A percentile compares a stretch with the other conserved stretches of the same genome.
Conservation (phyloP, 2,888 invertebrate genomes). For the Agrotis clavis region DNA sequence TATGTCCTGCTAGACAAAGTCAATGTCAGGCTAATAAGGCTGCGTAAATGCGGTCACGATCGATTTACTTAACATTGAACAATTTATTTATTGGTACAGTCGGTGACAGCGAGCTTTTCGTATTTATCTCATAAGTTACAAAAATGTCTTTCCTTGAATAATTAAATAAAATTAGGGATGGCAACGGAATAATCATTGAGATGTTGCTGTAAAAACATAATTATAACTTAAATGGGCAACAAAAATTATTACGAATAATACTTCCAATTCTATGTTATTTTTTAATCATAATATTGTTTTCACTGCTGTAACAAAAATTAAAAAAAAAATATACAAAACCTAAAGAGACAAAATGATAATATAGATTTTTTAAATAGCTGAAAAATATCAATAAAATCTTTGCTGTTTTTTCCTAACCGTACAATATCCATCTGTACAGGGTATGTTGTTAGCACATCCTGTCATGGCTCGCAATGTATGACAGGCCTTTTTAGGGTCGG, state of each 20-base stretch:
- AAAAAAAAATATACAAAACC: too few relatives aligned
- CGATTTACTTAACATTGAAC: constrained; percentile 62
- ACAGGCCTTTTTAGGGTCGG: constrained; percentile 3
- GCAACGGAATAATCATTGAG: too few relatives aligned
- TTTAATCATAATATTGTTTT: too few relatives aligned
- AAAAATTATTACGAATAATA: too few relatives aligned
- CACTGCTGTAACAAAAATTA: too few relatives aligned
- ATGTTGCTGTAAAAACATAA: too few relatives aligned
- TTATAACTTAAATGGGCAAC: too few relatives aligned
- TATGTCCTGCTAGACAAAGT: constrained; percentile 63
- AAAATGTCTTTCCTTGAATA: too few relatives aligned
- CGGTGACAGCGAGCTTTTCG: constrained; percentile 10
- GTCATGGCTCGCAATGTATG: neutral
- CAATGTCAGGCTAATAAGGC: constrained; percentile 73
- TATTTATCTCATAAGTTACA: neutral
- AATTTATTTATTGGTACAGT: constrained; percentile 52
- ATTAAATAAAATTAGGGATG: too few relatives aligned
- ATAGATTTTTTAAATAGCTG: neutral
- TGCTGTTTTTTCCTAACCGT: constrained; percentile 8
- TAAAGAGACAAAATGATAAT: too few relatives aligned
- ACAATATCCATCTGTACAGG: neutral
- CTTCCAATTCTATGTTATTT: too few relatives aligned
- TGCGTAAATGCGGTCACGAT: constrained; percentile 72
- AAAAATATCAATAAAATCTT: too few relatives aligned
- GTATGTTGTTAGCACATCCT: constrained; percentile 23